Evolutionary conservation across 2,797 vertebrate genomes (phyloP).

Genomic region (Selene dorsalis): DNA sequence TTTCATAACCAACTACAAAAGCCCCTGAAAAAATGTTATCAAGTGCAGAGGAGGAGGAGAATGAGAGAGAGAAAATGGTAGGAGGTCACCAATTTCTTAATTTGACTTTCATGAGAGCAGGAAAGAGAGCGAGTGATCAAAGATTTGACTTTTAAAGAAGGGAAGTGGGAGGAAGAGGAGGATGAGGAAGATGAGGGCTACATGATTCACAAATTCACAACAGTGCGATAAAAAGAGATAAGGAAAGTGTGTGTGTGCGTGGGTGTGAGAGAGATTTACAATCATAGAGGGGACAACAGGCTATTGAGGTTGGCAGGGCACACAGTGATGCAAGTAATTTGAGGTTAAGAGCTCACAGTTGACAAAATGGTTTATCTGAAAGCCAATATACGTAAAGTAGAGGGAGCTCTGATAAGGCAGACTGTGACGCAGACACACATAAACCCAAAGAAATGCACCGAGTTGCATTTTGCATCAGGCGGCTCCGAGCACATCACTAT

Average conservation of each 20-base stretch:
- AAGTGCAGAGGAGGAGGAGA: background rate
- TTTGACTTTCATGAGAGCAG: constrained; percentile 61
- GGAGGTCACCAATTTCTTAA: constrained; percentile 43
- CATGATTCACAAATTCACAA: constrained; percentile 45
- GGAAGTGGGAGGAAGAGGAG: background rate
- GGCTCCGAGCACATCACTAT: constrained; percentile 29
- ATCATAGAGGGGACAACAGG: constrained; percentile 52
- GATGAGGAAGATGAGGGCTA: constrained; percentile 17
- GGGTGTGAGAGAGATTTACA: constrained; percentile 38
- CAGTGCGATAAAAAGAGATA: constrained; percentile 28
- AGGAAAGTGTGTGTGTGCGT: background rate
- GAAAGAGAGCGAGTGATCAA: constrained; percentile 12
- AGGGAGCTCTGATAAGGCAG: constrained; percentile 41
- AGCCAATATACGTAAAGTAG: constrained; percentile 50
- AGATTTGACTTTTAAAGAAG: constrained; percentile 47
- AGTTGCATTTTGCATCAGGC: constrained; percentile 28
- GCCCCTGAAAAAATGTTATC: background rate
- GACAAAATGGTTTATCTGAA: constrained; percentile 63
- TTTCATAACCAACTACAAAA: constrained; percentile 13
- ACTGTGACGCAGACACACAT: constrained; percentile 18
- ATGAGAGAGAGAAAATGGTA: constrained; percentile 9
- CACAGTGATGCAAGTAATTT: constrained; percentile 59
- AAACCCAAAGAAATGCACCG: constrained; percentile 1
- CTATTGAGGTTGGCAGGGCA: constrained; percentile 58
- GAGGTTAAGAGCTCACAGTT: constrained; percentile 59